phyloP scores from a whole-genome alignment of 1,140 invertebrate species.

The Ridgeia piscesae region DNA sequence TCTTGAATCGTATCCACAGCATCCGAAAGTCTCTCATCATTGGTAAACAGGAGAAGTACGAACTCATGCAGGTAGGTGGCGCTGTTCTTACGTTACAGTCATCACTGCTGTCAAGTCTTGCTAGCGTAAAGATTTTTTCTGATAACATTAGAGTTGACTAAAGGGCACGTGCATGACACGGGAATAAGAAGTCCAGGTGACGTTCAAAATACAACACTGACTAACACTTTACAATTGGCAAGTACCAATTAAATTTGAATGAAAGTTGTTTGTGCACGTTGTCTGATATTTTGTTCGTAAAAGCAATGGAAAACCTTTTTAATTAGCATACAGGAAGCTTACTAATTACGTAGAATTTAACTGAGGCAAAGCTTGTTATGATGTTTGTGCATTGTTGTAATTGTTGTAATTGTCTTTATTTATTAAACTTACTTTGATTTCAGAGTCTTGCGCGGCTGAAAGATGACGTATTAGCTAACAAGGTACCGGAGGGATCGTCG shows the following conservation, averaged over 20 bases:
- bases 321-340: neutral
- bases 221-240: too few species aligned
- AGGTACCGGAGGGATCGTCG: constrained; percentile 69
- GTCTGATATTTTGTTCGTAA: neutral
- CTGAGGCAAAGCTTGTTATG: neutral
- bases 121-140: too few species aligned
- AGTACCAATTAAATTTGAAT: too few species aligned
- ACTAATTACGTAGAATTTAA: neutral
- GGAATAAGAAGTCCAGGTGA: too few species aligned
- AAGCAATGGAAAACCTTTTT: neutral
- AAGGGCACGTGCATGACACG: too few species aligned
- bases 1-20: constrained; percentile 87
- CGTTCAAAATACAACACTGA: too few species aligned
- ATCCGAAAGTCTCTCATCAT: constrained; percentile 87
- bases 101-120: too few species aligned
- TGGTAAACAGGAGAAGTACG: constrained; percentile 88
- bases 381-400: too few species aligned
- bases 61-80: constrained; percentile 76
- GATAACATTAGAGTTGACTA: too few species aligned
- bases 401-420: too few species aligned
- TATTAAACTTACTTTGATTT: constrained; percentile 22
- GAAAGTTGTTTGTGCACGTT: too few species aligned
- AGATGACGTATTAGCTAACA: constrained; percentile 80
- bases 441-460: constrained; percentile 84
- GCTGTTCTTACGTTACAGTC: neutral